Evolutionary conservation across 2,888 invertebrate genomes (phyloP), one percentile per base, ranked within the genome.

Genomic region (Platypus cylindrus): DNA sequence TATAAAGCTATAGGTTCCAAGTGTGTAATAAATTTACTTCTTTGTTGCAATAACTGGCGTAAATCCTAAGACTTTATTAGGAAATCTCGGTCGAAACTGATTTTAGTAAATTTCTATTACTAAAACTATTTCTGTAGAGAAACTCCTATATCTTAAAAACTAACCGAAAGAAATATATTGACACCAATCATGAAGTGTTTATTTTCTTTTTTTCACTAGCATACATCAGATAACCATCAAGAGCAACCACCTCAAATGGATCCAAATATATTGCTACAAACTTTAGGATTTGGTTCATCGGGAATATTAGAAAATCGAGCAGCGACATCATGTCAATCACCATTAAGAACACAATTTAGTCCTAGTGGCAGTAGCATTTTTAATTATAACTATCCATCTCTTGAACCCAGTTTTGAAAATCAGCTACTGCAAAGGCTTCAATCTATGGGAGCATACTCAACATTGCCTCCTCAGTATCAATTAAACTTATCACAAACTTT

Each of bases 391-490:
- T 56, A 56, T 45, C 46, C 49, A 4, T 42, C 46, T 31, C 45
- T 49, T 7, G 52, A 55, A 18, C 40, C 51, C 12, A 43, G 50
- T 3, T 48, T 53, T 14, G 68, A 69, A 47, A 53, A 62, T 5
- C 70, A 69, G 44, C 55, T 70, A 7, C 48, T 70, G 27, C 69
- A 70, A 46, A 58, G 67, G 40, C 49, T 70, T 34, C 69, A 70
- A 51, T 59, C 63, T 32, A 53, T 68, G 25, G 63, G 63, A 40
- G 63, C 64, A 0, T 67, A 66, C 47, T 52, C 58, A 3, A 60
- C 55, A 1, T 49, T 56, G 1, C 17, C 47, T 37, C 34, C 47
- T 11, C 44, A 48, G 16, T 53, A 50, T 38, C 49, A 44, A 35
- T 53, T 50, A 37, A 47, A 46, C 25, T 20, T 24, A 13, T 51